Base-by-base conservation (phyloP, 2,113 vertebrate species). In the Brachypteracias leptosomus region DNA sequence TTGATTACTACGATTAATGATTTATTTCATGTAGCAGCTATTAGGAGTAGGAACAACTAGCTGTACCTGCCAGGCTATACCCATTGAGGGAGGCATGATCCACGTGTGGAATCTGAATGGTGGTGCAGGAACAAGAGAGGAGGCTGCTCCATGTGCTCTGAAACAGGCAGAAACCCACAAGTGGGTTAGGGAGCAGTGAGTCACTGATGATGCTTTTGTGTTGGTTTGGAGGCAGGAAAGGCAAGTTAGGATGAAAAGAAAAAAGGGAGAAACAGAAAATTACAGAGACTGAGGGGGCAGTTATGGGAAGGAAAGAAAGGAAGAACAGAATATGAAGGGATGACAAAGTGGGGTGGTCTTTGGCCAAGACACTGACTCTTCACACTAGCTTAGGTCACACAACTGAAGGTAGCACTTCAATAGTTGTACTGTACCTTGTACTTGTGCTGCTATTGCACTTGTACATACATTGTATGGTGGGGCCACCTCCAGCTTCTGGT, bases 331-430 rank as follows among this genome's bases (percentile, higher is more conserved):
- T 14, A 47, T 1, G 11, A 86, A 73, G 24, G 17, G 65, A 25
- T 54, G 33, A 36, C 44, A 61, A 72, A 62, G 35, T 3, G 19
- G 0, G 0, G 55, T 0, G 0, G 31, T n/a, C 79, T 68, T 63
- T 44, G 36, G 63, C 36, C 19, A 67, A 71, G 76, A 22, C 28
- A 24, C n/a, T 8, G 66, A 16, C 18, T 28, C 58, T 46, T 73
- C 54, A 44, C 62, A 16, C 36, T 8, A 33, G 57, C 33, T 68
- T 14, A 62, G 54, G 10, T 62, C 44, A 72, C 2, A 2, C 3
- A 2, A 1, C 13, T 42, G 2, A 72, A 57, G n/a, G 49, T 78
- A 88, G 70, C 66, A 14, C 52, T 55, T 14, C 20, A 2, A 9
- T 0, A 28, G 47, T 26, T 15, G 42, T 8, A 5, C 33, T 28